These are phyloP conservation scores for Atta colombica DNA, from an alignment of 1,140 invertebrate genomes.

Conservation along the genomic window DNA sequence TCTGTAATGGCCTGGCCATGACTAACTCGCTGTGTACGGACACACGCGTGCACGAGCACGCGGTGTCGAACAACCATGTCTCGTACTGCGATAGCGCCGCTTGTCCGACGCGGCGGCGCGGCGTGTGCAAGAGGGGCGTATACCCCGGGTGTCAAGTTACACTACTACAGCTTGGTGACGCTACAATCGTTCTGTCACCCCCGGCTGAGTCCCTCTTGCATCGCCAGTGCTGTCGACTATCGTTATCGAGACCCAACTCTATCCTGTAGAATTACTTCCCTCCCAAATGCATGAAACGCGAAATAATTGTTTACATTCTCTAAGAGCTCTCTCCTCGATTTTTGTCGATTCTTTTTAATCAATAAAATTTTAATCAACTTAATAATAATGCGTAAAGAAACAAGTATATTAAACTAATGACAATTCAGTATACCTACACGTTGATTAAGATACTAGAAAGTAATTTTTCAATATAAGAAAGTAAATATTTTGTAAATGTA, in stretches of 20 bases:
- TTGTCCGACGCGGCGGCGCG: conserved; percentile 55
- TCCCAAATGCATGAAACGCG: background rate
- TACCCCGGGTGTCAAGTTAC: conserved; percentile 84
- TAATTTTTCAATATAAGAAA: background rate
- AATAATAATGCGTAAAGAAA: background rate
- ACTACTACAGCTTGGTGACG: conserved; percentile 76
- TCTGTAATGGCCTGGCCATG: conserved; percentile 74
- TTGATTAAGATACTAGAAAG: background rate
- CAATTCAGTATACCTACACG: background rate
- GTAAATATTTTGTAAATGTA: background rate
- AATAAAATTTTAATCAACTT: background rate
- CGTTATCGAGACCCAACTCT: conserved; percentile 47
- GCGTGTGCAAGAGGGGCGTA: conserved; percentile 83
- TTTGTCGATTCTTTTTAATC: background rate
- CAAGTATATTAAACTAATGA: background rate
- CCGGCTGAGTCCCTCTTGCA: conserved; percentile 58
- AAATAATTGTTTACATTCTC: conserved; percentile 38
- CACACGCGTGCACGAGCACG: conserved; percentile 38
- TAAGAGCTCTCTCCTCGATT: background rate
- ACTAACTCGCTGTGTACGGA: conserved; percentile 70
- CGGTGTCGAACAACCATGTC: conserved; percentile 54
- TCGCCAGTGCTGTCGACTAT: conserved; percentile 48
- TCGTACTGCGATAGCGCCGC: conserved; percentile 77
- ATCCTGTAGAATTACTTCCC: background rate
- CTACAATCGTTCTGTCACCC: conserved; percentile 79